Base-by-base conservation (phyloP, 2,888 invertebrate species). In the Ormyrus pomaceus region DNA sequence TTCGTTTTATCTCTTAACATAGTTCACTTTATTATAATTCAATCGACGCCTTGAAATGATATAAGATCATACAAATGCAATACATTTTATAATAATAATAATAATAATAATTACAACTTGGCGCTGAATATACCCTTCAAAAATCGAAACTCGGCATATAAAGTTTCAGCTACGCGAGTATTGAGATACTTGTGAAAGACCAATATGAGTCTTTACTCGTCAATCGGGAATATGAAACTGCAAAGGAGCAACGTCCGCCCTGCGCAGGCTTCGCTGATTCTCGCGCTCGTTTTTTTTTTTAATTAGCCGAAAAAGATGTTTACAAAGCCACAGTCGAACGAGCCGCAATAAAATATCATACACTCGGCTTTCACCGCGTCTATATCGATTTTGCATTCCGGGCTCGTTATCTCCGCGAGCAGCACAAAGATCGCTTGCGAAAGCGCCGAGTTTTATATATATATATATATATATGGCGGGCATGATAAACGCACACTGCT, bases 331-430 rank as follows among this genome's bases (percentile, higher is more conserved):
- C 6, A n/a, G 34, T 19, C 8, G 46, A 8, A 6, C 64, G 62
- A 13, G 34, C 19, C 34, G 19, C 53, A 34, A 34, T 34, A 34
- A 34, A 34, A 4, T 34, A 34, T 34, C 34, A 2, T 61, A 6
- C 11, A 11, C 34, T 34, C 61, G 46, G 66, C 80, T 80, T 80
- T 80, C 80, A 76, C 80, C 76, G 65, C 45, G 51, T 50, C 9
- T 51, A 68, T 46, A 75, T 76, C 51, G 68, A 6, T 80, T 77
- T 72, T 72, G 51, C 72, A 77, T 77, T 72, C 68, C 61, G 62
- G 56, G 55, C 62, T 72, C 55, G 51, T 77, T 77, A 72, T 77
- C 76, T 77, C 66, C 46, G 69, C 69, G 51, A 66, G 46, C 9
- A 34, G 66, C 51, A 69, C 55, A 69, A 50, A 73, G 51, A 69